Evolutionary conservation across 2,113 vertebrate species (phyloP), one percentile per base, ranked within the genome.

Genomic region (Scatophagus argus): DNA sequence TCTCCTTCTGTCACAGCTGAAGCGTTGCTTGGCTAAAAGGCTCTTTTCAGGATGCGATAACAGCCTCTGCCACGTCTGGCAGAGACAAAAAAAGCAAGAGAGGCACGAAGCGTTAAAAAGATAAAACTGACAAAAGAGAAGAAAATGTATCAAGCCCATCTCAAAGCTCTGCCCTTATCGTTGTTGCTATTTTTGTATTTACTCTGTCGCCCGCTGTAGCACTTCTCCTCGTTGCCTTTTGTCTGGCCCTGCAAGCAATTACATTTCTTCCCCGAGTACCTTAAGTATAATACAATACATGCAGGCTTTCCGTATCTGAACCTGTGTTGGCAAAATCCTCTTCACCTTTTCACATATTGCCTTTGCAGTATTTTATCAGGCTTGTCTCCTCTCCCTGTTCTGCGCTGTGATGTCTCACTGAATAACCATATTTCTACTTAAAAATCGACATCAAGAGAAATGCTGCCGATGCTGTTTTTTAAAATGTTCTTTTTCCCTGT

Each of bases 121-220:
- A 91, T 91, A 91, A 94, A 92, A 86, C 88, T 87, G 82, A 91
- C 90, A 92, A 90, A 86, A 72, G 85, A 41, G 68, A 34, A 66
- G 56, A 77, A 87, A 76, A 84, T 43, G 86, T 63, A 90, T 89
- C 87, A 89, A 75, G 71, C 83, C 80, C 77, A 91, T 93, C 89
- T 90, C 85, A 79, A 79, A 88, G 87, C 91, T 78, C 77, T 51
- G 61, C 66, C 60, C 82, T 72, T 86, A 90, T 91, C 83, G 36
- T 86, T 92, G 83, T 90, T 88, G 88, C 85, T 92, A 87, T 93
- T 93, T 93, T 87, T 86, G 83, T 92, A 89, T 91, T 91, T 90
- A 87, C 83, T 73, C 83, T 86, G 85, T 87, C 68, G 44, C 80
- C 87, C 43, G 62, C 85, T 81, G 81, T 67, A 83, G 83, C 77